Percentiles rank a stretch among this genome's conserved stretches.
Evolutionary conservation across 2,113 vertebrate species (phyloP).

Genomic region (Carassius auratus): DNA sequence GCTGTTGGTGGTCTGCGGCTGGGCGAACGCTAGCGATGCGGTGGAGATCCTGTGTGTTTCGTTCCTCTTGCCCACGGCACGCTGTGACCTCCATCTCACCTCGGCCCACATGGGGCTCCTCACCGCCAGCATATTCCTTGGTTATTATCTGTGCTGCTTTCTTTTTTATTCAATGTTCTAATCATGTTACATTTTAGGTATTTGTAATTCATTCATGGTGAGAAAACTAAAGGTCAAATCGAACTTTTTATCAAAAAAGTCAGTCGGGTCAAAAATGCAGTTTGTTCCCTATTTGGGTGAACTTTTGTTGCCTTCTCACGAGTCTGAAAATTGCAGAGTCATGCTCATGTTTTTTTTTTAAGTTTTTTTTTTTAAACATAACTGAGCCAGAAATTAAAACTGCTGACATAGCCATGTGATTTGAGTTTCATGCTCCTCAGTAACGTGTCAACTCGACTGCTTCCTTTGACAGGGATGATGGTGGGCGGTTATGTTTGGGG

Average conservation of each 20-base stretch:
- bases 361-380: too few species aligned
- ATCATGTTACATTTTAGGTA: not conserved
- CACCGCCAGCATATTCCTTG: constrained; percentile 77
- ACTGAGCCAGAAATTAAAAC: not conserved
- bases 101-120: constrained; percentile 77
- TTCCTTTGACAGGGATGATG: constrained; percentile 75
- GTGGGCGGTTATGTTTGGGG: constrained; percentile 80
- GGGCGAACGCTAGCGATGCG: constrained; percentile 79
- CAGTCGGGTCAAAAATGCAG: not conserved
- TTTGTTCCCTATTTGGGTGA: not conserved
- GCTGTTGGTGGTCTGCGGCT: constrained; percentile 74
- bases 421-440: too few species aligned
- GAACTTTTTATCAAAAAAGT: not conserved
- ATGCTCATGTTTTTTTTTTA: not conserved
- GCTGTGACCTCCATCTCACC: constrained; percentile 71
- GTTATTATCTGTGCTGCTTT: constrained; percentile 53
- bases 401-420: not conserved
- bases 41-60: constrained; percentile 79
- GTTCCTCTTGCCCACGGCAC: constrained; percentile 74
- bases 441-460: not conserved
- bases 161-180: not conserved
- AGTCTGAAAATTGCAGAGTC: not conserved
- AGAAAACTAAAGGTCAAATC: not conserved
- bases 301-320: not conserved
- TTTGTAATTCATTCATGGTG: not conserved